Evolutionary conservation across 2,797 vertebrate species (phyloP).

Genomic region (Sphaeramia orbicularis): DNA sequence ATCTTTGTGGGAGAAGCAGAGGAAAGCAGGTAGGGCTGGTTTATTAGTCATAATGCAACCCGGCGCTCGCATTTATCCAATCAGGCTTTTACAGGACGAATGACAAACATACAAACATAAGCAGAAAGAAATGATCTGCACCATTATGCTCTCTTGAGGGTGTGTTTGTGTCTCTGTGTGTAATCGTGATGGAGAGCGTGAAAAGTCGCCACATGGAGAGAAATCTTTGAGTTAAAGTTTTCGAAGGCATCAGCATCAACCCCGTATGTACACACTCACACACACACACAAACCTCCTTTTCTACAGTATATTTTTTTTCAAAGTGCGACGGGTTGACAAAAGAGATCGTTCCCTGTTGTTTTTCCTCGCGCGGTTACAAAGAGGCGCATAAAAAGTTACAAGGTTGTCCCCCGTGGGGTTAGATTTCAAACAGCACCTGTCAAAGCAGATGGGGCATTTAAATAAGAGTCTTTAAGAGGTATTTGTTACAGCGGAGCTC

Average conservation of each 20-base stretch:
- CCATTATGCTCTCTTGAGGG: conserved; percentile 37
- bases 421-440: conserved; percentile 88
- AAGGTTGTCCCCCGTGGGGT: conserved; percentile 87
- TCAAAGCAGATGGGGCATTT: conserved; percentile 90
- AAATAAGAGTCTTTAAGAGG: conserved; percentile 86
- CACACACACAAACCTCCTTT: conserved; percentile 50
- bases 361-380: conserved; percentile 79
- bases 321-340: conserved; percentile 77
- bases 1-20: conserved; percentile 77
- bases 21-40: conserved; percentile 79
- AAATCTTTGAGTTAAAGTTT: conserved; percentile 81
- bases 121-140: conserved; percentile 48
- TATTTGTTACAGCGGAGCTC: conserved; percentile 83
- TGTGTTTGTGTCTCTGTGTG: conserved; percentile 17
- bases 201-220: conserved; percentile 68
- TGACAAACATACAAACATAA: conserved; percentile 52
- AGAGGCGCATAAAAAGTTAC: conserved; percentile 85
- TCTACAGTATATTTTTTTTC: conserved; percentile 66
- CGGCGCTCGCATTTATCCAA: conserved; percentile 57
- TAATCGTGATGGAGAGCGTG: conserved; percentile 11
- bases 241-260: conserved; percentile 63
- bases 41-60: conserved; percentile 77
- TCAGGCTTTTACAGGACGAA: conserved; percentile 56
- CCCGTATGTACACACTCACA: conserved; percentile 4
- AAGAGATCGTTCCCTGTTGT: conserved; percentile 78